Evolutionary conservation across 64 coral and sea anemone genomes (phyloP).

Genomic region (Acropora yongei): DNA sequence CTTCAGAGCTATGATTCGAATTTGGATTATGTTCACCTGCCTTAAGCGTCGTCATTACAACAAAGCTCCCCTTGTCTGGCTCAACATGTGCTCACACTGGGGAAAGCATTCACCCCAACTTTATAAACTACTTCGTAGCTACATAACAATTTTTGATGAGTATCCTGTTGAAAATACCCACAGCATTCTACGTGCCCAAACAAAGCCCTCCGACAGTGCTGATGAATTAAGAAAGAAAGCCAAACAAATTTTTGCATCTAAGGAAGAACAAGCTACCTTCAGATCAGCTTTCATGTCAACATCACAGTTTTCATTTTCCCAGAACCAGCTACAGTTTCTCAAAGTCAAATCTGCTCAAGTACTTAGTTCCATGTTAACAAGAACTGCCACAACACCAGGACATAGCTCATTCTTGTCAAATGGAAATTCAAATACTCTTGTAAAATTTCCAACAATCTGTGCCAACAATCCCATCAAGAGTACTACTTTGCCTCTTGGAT

Average conservation of each 20-base stretch:
- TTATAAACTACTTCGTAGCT: neutral
- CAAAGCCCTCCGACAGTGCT: slow-evolving; percentile 37
- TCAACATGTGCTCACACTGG: slow-evolving; percentile 31
- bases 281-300: neutral
- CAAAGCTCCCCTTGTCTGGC: slow-evolving; percentile 60
- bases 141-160: slow-evolving; percentile 44
- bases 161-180: slow-evolving; percentile 66
- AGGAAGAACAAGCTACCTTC: neutral
- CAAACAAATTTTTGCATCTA: neutral
- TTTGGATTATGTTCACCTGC: slow-evolving; percentile 51
- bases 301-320: neutral
- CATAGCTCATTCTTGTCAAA: neutral
- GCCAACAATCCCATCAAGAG: slow-evolving; percentile 6
- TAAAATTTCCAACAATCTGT: slow-evolving; percentile 4
- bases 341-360: neutral
- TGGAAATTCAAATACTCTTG: neutral
- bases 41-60: slow-evolving; percentile 52
- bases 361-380: neutral
- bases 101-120: slow-evolving; percentile 36
- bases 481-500: slow-evolving; percentile 12
- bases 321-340: too few relatives aligned
- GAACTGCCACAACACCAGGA: neutral
- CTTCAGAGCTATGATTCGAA: slow-evolving; percentile 46
- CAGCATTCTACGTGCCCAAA: slow-evolving; percentile 45
- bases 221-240: slow-evolving; percentile 24